phyloP scores from a whole-genome alignment of 1,140 invertebrate genomes.

The Drosophila quadrilineata region DNA sequence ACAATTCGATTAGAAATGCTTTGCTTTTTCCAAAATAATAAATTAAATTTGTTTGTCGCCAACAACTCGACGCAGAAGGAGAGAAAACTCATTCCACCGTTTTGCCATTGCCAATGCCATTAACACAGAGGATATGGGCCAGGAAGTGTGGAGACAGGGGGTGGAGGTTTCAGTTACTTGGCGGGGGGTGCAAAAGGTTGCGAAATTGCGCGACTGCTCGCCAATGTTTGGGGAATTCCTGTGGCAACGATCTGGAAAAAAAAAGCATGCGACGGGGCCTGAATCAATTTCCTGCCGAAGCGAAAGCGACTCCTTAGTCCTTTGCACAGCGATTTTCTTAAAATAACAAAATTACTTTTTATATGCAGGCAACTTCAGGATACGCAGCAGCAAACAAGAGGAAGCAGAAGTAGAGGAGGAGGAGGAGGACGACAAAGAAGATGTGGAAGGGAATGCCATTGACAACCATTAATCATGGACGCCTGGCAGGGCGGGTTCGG shows the following conservation, averaged over 20 bases:
- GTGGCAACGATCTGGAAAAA: conserved; percentile 67
- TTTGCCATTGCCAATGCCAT: conserved; percentile 63
- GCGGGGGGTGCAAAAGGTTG: conserved; percentile 74
- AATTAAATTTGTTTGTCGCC: conserved; percentile 73
- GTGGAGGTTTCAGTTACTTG: not conserved
- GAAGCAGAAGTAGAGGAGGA: conserved; percentile 17
- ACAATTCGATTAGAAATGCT: conserved; percentile 80
- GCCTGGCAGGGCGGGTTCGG: conserved; percentile 79
- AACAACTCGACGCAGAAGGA: no score
- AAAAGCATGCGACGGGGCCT: conserved; percentile 50
- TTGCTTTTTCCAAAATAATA: conserved; percentile 78
- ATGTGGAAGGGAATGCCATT: conserved; percentile 65
- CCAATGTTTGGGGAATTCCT: conserved; percentile 72
- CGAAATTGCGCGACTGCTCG: conserved; percentile 55
- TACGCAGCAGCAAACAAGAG: conserved; percentile 16
- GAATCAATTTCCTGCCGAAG: conserved; percentile 71
- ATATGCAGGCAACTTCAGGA: conserved; percentile 47
- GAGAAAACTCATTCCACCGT: no score
- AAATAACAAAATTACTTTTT: conserved; percentile 80
- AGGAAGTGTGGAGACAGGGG: not conserved
- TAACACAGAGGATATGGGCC: conserved; percentile 45
- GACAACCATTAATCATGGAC: conserved; percentile 81
- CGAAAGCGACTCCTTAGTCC: conserved; percentile 39
- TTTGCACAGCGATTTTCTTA: conserved; percentile 69
- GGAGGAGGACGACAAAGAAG: no score